phyloP scores from a whole-genome alignment of 2,113 vertebrate species.

The Prionailurus viverrinus region DNA sequence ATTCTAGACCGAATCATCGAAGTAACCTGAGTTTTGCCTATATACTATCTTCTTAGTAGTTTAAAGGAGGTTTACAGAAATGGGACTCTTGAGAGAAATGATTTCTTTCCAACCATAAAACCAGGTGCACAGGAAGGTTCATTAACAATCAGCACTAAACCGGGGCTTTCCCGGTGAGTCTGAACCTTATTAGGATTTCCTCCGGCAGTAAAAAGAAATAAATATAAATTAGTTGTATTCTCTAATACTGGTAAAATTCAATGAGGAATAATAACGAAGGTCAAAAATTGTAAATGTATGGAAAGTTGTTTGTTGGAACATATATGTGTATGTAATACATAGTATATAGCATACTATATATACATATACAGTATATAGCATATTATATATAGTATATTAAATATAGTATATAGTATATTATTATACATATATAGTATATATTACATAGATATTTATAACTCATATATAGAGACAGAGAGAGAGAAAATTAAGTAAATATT shows the following conservation, averaged over 20 bases:
- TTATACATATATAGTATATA: neutral
- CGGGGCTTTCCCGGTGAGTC: slow-evolving; percentile 61
- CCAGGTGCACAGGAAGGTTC: slow-evolving; percentile 84
- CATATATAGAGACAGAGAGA: neutral
- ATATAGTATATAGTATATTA: neutral
- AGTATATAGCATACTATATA: no score
- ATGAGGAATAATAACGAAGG: slow-evolving; percentile 13
- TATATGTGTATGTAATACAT: neutral
- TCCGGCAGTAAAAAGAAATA: slow-evolving; percentile 54
- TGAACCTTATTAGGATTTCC: slow-evolving; percentile 71
- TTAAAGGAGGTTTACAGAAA: slow-evolving; percentile 84
- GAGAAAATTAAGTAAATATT: neutral
- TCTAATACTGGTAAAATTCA: slow-evolving; percentile 49
- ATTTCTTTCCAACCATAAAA: slow-evolving; percentile 85
- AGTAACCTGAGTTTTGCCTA: slow-evolving; percentile 88
- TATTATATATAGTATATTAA: neutral
- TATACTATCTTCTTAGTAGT: slow-evolving; percentile 84
- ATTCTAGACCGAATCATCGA: slow-evolving; percentile 89
- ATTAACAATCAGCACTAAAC: slow-evolving; percentile 84
- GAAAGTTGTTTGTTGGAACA: slow-evolving; percentile 7
- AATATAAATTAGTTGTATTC: slow-evolving; percentile 54
- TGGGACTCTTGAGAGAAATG: slow-evolving; percentile 85
- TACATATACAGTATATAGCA: neutral
- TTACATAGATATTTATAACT: neutral
- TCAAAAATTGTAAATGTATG: slow-evolving; percentile 19